Evolutionary conservation across 2,113 vertebrate species (phyloP), one percentile per base, ranked within the genome.

Genomic region (Phyllostomus hastatus): DNA sequence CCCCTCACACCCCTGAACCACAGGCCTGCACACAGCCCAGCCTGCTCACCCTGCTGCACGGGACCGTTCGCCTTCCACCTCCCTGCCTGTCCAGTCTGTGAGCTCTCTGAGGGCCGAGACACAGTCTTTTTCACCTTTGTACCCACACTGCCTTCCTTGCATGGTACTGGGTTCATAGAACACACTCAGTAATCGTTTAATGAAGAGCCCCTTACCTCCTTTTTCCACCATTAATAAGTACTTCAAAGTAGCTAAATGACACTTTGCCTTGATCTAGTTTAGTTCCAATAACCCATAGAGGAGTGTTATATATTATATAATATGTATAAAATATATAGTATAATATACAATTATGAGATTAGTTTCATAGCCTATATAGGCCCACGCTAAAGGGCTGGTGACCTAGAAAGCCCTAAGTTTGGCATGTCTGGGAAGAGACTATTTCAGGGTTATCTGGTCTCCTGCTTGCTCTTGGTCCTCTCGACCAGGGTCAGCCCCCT

Each of bases 241-340:
- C 69, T 89, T 87, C 41, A 83, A 92, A 24, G 66, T 59, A 79
- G 35, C 46, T 72, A 80, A 54, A 46, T 78, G 57, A 87, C 17
- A 75, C 57, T 90, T 90, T 79, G 52, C 17, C 8, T 22, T 95
- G 72, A 38, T 48, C 70, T 92, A 80, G 57, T 57, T 90, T 76
- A 57, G 20, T 64, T 80, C 50, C 38, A 85, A 70, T 26, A 88
- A 86, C n/a, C n/a, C 52, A 64, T 57, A 50, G 7, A 69, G 17
- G 41, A 57, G 66, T 46, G 46, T 31, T 61, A 73, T 52, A 43
- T 80, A 81, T 20, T 70, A 57, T 24, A 46, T 35, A 41, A 31
- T 38, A 46, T 64, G 59, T 48, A 19, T 59, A 33, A 22, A 43
- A 22, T 24, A 76, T 10, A 10, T 3, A 59, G 24, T 26, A 67